These are phyloP conservation scores for Crotalus tigris DNA, from an alignment of 2,113 vertebrate genomes.

Conservation along the genomic window DNA sequence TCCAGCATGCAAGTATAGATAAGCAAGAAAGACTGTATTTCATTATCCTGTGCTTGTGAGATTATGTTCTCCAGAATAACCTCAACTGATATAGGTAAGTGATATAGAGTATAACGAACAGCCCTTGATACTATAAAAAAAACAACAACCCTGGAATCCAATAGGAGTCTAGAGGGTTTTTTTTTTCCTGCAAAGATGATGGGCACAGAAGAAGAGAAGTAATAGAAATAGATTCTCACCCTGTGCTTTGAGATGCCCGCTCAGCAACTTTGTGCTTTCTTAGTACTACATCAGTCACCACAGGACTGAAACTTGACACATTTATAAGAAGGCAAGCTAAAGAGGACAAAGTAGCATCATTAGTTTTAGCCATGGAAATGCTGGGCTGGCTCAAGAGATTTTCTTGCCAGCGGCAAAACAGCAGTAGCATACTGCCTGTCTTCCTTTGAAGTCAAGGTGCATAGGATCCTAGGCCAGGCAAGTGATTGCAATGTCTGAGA, in stretches of 20 bases:
- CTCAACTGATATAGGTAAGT: neutral
- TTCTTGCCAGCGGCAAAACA: neutral
- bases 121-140: neutral
- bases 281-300: neutral
- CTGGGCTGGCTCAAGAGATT: neutral
- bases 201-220: neutral
- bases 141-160: neutral
- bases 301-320: neutral
- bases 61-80: neutral
- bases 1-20: neutral
- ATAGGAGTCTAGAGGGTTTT: neutral
- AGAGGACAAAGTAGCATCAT: neutral
- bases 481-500: neutral
- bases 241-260: neutral
- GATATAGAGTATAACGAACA: neutral
- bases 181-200: neutral
- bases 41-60: neutral
- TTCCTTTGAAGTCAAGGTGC: neutral
- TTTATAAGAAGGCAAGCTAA: conserved; percentile 1
- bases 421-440: neutral
- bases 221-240: neutral
- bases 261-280: conserved; percentile 1
- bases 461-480: neutral
- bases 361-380: neutral
- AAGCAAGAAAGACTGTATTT: neutral